A percentile compares a stretch with the other conserved stretches of the same genome.
Evolutionary conservation across 1,140 invertebrate genomes (phyloP).

Genomic region (Plodia interpunctella): DNA sequence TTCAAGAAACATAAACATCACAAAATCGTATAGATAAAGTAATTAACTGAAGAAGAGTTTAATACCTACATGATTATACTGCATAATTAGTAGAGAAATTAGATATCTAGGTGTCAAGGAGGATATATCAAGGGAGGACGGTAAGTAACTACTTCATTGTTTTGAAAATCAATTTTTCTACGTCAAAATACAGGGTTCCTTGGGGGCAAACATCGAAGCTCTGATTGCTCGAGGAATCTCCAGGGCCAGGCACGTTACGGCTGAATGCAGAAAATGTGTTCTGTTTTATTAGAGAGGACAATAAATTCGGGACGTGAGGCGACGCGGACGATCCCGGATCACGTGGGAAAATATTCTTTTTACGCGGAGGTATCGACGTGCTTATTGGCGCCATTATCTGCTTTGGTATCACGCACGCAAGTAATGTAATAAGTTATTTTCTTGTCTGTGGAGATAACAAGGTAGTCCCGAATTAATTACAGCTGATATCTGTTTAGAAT

Average conservation of each 20-base stretch:
- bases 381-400: background rate
- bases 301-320: slow-evolving; percentile 63
- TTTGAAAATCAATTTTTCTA: background rate
- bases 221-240: slow-evolving; percentile 7
- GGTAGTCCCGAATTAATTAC: too few species aligned
- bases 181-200: background rate
- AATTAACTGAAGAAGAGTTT: too few species aligned
- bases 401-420: background rate
- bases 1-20: too few species aligned
- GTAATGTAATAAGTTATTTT: background rate
- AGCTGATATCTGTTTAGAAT: too few species aligned
- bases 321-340: slow-evolving; percentile 32
- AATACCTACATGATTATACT: too few species aligned
- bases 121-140: too few species aligned
- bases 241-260: slow-evolving; percentile 23
- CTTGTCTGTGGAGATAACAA: too few species aligned
- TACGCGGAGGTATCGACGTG: background rate
- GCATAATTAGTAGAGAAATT: too few species aligned
- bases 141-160: background rate
- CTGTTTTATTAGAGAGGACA: slow-evolving; percentile 57
- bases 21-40: too few species aligned
- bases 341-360: slow-evolving; percentile 26
- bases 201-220: slow-evolving; percentile 2
- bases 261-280: slow-evolving; percentile 50
- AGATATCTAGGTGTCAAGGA: too few species aligned